Conservation (phyloP, 2,113 vertebrate species). For the Campylomormyrus numenius region DNA sequence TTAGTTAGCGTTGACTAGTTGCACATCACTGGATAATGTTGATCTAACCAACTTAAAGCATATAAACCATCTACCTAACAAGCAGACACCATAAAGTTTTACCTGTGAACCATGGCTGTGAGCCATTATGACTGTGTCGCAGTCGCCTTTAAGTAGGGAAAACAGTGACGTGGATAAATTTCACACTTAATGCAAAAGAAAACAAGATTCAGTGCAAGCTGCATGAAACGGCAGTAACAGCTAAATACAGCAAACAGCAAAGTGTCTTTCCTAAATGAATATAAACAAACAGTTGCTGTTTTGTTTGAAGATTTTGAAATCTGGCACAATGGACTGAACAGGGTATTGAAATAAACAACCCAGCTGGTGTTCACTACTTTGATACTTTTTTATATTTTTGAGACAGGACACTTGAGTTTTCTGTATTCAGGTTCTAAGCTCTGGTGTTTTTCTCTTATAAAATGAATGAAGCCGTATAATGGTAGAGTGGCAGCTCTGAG, state of each 20-base stretch:
- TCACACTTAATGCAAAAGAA: background rate
- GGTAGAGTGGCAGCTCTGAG: no score
- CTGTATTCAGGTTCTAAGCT: background rate
- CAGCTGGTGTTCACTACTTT: background rate
- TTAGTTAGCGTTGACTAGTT: background rate
- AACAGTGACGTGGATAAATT: background rate
- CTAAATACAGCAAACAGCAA: background rate
- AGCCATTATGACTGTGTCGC: background rate
- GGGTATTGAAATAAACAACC: background rate
- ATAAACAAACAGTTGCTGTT: background rate
- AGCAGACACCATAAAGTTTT: background rate
- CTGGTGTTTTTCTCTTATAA: background rate
- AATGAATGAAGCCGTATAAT: background rate
- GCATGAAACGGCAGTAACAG: background rate
- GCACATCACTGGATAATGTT: background rate
- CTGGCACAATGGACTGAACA: background rate
- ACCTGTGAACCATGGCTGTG: background rate
- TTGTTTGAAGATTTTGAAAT: background rate
- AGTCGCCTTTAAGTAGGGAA: background rate
- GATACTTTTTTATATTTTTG: background rate
- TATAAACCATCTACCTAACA: background rate
- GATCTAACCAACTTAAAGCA: background rate
- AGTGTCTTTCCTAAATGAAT: background rate
- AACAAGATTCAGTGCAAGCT: background rate
- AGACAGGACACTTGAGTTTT: background rate